Base-by-base conservation (phyloP, 1,140 invertebrate species). In the Pinna nobilis region DNA sequence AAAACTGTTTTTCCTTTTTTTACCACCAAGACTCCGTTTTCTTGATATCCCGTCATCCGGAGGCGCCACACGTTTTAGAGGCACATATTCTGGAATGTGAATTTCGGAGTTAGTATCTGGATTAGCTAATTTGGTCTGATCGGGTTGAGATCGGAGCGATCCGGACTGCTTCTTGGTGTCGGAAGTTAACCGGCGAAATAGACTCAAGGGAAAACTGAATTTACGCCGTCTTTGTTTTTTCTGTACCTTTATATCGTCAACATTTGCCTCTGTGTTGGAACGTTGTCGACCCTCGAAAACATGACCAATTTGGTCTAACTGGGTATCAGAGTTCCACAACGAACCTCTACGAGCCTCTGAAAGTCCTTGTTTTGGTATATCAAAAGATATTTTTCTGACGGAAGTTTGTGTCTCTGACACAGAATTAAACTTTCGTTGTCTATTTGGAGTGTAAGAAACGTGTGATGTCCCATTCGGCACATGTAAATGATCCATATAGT, bases 171-270 rank as follows among this genome's bases (percentile, higher is more conserved):
- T 68, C 28, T 68, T 37, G 9, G 32, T 64, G 23, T 51, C 61
- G 20, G 68, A 39, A 5, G 63, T 61, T 28, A 60, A 39, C 18
- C 49, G 37, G 37, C 69, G 63, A 2, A 70, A 13, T 11, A 82
- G 63, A 57, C 35, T 78, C 6, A 66, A 41, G 3, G 82, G 82
- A 11, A 77, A 79, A 55, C 80, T 82, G 57, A 68, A 72, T 53
- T 84, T 84, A 5, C 82, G 25, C 11, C 74, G 65, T 33, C 69
- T 47, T 28, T 76, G 57, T 33, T 41, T 70, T 6, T 71, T 73
- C 37, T 69, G 60, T 0, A 41, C 32, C 28, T 59, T 32, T 25
- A 39, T 30, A 2, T 63, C 66, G 41, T 50, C 39, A 30, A 65
- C 53, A 59, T 64, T 39, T n/a, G 37, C 18, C 44, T 73, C 70